Percentiles rank a stretch among this genome's conserved stretches.
Evolutionary conservation across 2,888 invertebrate genomes (phyloP).

Genomic region (Netelia virgata): DNA sequence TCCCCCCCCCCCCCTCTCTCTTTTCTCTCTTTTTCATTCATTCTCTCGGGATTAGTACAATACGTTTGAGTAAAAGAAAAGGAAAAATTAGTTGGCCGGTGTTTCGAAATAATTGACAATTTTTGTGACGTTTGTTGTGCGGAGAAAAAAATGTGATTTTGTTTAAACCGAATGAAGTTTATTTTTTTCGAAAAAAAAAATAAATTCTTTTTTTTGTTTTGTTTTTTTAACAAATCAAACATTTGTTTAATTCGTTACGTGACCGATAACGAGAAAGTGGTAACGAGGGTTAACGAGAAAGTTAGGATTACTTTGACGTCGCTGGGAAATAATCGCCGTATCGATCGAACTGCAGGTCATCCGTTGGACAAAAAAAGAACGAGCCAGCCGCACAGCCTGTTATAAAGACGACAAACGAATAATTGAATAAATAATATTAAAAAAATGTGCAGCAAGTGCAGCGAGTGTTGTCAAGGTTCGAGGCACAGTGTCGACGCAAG

Average conservation of each 20-base stretch:
- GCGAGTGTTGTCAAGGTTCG: constrained; percentile 85
- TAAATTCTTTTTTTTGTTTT: too few species aligned
- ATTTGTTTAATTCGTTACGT: too few species aligned
- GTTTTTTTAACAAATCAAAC: background rate
- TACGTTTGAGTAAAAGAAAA: background rate
- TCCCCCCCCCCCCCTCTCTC: background rate
- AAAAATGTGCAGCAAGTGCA: constrained; percentile 85
- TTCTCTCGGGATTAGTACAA: background rate
- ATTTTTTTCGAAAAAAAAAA: constrained; percentile 3
- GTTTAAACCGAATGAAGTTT: background rate
- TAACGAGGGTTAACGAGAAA: constrained; percentile 17
- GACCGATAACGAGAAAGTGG: background rate
- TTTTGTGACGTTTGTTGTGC: background rate
- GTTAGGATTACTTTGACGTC: background rate
- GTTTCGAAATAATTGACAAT: background rate
- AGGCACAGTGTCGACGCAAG: constrained; percentile 82
- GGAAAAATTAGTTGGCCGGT: background rate
- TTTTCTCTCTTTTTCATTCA: background rate
- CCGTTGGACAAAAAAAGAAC: constrained; percentile 19
- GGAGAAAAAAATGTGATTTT: background rate
- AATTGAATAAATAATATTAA: constrained; percentile 26
- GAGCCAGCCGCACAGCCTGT: background rate
- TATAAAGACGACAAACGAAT: constrained; percentile 17
- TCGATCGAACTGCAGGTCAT: constrained; percentile 14
- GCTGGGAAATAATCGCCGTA: background rate